Base-by-base conservation (phyloP, 2,888 invertebrate genomes). In the Archips xylosteana region DNA sequence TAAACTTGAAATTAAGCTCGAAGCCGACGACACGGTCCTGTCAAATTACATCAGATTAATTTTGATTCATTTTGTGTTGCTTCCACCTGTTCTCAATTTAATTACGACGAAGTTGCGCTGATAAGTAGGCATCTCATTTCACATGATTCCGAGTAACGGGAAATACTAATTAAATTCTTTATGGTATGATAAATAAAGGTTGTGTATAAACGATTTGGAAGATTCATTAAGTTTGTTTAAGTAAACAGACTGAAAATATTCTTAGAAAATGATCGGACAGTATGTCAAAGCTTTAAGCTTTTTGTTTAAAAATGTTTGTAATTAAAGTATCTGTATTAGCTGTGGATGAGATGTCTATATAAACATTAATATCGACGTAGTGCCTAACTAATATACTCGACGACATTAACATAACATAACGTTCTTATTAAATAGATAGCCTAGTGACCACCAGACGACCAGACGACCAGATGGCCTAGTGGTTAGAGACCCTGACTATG, bases 81-180 rank as follows among this genome's bases (percentile, higher is more conserved):
- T 86, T 82, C 90, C 89, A 92, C 92, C 92, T 92, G 91, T 88
- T 92, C 86, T 83, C 86, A 89, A 92, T 92, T 92, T 92, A 92
- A 93, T 94, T 92, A 92, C 86, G 83, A 81, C 78, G 79, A 82
- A 85, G 86, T 89, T 87, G 82, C 82, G 81, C 84, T 86, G 85
- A 88, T 92, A 91, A 92, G 90, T 89, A 90, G 86, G 85, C 88
- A 88, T 90, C 91, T 88, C 83, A 84, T 92, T 91, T 89, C 86
- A 89, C 85, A 87, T 89, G 85, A 88, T 89, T 83, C 82, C 77
- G 74, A 79, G 83, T 81, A 78, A 84, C 77, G 79, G 77, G 81
- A 76, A 79, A 75, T 68, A 79, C 81, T 89, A 88, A 92, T 90
- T 90, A 90, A 88, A 88, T 91, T 89, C 84, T 89, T 90, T 83